Evolutionary conservation across 2,113 vertebrate genomes (phyloP).

Genomic region (Helogale parvula): DNA sequence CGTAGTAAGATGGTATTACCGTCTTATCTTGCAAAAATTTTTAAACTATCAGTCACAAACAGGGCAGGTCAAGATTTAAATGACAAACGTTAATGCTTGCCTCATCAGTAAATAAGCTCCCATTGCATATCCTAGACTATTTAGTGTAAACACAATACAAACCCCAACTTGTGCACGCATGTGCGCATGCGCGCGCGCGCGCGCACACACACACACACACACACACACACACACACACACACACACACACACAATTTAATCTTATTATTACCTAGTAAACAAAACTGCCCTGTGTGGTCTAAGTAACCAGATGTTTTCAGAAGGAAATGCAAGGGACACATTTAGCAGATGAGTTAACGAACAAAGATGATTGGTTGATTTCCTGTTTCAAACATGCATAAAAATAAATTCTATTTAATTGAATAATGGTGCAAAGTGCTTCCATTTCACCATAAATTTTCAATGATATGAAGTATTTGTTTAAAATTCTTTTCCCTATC

Average conservation of each 20-base stretch:
- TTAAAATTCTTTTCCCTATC: not conserved
- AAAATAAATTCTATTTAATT: constrained; percentile 31
- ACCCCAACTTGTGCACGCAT: not conserved
- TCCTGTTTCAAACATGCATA: not conserved
- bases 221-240: not conserved
- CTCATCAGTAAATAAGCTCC: constrained; percentile 67
- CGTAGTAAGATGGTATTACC: constrained; percentile 80
- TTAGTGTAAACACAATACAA: constrained; percentile 15
- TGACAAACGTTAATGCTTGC: constrained; percentile 67
- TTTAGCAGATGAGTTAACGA: fast-evolving
- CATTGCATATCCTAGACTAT: constrained; percentile 63
- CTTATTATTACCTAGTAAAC: constrained; percentile 65
- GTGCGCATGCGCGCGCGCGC: too few species aligned
- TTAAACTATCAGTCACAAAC: constrained; percentile 75
- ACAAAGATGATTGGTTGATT: fast-evolving
- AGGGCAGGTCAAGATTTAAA: constrained; percentile 79
- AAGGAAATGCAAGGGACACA: not conserved
- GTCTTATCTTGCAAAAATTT: constrained; percentile 82
- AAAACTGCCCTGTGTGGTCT: constrained; percentile 4
- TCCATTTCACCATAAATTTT: not conserved
- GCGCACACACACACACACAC: not conserved
- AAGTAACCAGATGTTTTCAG: not conserved
- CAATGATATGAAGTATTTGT: not conserved
- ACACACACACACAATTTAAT: not conserved
- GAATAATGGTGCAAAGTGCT: not conserved